These are phyloP conservation scores for Enteromius trimaculatus DNA, from an alignment of 2,797 vertebrate genomes.

Conservation along the genomic window DNA sequence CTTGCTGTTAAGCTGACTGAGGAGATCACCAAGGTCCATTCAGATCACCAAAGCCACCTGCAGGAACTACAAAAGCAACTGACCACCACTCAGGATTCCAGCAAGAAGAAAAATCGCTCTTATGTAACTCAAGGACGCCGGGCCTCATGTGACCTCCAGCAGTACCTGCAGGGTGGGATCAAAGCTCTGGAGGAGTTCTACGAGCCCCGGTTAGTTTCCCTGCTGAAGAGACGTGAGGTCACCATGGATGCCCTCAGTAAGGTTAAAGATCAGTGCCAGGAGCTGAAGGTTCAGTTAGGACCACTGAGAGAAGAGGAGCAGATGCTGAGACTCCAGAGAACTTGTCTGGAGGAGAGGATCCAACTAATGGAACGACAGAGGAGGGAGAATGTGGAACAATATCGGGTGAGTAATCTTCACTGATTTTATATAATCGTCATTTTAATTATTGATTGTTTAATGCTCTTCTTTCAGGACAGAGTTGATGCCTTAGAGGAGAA, in stretches of 20 bases:
- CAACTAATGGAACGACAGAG: slow-evolving; percentile 80
- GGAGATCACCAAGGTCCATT: slow-evolving; percentile 78
- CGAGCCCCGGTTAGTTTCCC: slow-evolving; percentile 85
- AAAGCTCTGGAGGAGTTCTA: slow-evolving; percentile 87
- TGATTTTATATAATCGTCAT: not conserved
- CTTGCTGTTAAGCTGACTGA: slow-evolving; percentile 79
- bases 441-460: not conserved
- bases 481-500: slow-evolving; percentile 86
- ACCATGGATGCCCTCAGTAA: slow-evolving; percentile 78
- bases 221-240: slow-evolving; percentile 84
- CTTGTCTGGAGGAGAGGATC: slow-evolving; percentile 88
- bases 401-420: slow-evolving; percentile 78
- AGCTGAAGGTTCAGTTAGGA: slow-evolving; percentile 80
- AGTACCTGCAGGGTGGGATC: slow-evolving; percentile 84
- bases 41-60: slow-evolving; percentile 79
- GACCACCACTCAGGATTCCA: slow-evolving; percentile 65
- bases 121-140: slow-evolving; percentile 83
- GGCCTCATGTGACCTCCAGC: slow-evolving; percentile 86
- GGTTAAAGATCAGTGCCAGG: slow-evolving; percentile 83
- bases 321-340: slow-evolving; percentile 81
- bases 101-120: slow-evolving; percentile 73
- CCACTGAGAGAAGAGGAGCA: slow-evolving; percentile 84
- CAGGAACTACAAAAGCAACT: slow-evolving; percentile 72
- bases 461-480: slow-evolving; percentile 77
- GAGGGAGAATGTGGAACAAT: slow-evolving; percentile 84